phyloP scores from a whole-genome alignment of 2,797 vertebrate species.

The Poeciliopsis turneri region DNA sequence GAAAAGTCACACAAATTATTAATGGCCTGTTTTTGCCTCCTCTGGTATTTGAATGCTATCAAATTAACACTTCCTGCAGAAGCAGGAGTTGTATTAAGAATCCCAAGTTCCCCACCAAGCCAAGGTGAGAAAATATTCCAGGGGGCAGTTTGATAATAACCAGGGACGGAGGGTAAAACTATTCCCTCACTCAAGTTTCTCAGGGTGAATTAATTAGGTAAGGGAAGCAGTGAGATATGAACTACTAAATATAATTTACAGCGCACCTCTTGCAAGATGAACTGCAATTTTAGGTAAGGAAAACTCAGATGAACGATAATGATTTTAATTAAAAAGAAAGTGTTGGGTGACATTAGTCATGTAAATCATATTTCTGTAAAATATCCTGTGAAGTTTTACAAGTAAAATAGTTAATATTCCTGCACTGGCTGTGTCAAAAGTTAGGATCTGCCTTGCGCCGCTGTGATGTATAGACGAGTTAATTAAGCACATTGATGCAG shows the following conservation, averaged over 20 bases:
- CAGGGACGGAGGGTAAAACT: conserved; percentile 55
- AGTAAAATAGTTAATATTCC: conserved; percentile 1
- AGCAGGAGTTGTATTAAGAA: conserved; percentile 69
- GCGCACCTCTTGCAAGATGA: conserved; percentile 32
- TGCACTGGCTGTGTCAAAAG: conserved; percentile 18
- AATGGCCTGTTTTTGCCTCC: conserved; percentile 49
- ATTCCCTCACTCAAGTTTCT: conserved; percentile 67
- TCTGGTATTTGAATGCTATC: conserved; percentile 67
- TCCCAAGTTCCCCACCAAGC: conserved; percentile 65
- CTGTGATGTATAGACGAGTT: conserved; percentile 77
- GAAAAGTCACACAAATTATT: conserved; percentile 65
- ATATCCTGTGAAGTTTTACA: not conserved
- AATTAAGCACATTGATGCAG: conserved; percentile 78
- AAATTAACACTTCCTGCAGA: conserved; percentile 79
- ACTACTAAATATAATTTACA: conserved; percentile 47
- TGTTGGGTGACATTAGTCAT: not conserved
- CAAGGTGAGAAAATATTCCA: conserved; percentile 81
- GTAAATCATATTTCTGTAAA: not conserved
- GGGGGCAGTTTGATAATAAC: conserved; percentile 74
- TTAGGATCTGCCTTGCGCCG: conserved; percentile 25
- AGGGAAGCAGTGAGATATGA: conserved; percentile 41
- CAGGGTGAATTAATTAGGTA: conserved; percentile 74
- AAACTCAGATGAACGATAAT: conserved; percentile 32
- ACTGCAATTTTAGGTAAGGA: conserved; percentile 26
- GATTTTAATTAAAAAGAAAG: conserved; percentile 14